Base-by-base conservation (phyloP, 2,888 invertebrate genomes). In the Xylocampa areola region DNA sequence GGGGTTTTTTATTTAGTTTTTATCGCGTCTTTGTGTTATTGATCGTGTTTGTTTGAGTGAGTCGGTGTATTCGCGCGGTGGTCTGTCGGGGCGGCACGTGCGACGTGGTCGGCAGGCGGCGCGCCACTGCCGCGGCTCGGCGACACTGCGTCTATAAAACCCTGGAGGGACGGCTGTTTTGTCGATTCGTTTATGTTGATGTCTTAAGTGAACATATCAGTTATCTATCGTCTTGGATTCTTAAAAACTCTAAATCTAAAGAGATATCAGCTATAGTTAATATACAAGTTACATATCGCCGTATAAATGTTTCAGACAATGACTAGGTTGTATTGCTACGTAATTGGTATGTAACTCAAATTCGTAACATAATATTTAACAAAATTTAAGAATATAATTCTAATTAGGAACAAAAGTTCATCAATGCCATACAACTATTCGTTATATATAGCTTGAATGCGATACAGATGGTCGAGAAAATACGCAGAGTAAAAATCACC, bases 141-240 rank as follows among this genome's bases (percentile, higher is more conserved):
- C 89, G 89, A 85, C 92, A 89, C 80, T 91, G 91, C 91, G 92
- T 89, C 92, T 91, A 81, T 86, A 85, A 85, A 74, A 83, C 69
- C 73, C 60, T 54, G 58, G 67, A 86, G 86, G 68, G 83, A 73
- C 72, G 87, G 71, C 37, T 61, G 64, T 51, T 55, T n/a, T 74
- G 71, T 81, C 83, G 70, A 72, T 67, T 59, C 32, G 61, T 67
- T 50, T 72, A 47, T 71, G 45, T 80, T 80, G 79, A 79, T 76
- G 62, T 67, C 51, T 64, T 43, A 54, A 55, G 8, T 29, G 17
- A 13, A 25, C 16, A 36, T 14, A 25, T 11, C 2, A 35, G 11
- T 14, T 1, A 39, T 5, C 30, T 60, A 50, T 35, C 7, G 8
- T 25, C 4, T 32, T 16, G 4, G 23, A 41, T 33, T 68, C 39